Percentiles rank a stretch among this genome's conserved stretches.
Evolutionary conservation across 2,888 invertebrate species (phyloP).

Genomic region (Sipha maydis): DNA sequence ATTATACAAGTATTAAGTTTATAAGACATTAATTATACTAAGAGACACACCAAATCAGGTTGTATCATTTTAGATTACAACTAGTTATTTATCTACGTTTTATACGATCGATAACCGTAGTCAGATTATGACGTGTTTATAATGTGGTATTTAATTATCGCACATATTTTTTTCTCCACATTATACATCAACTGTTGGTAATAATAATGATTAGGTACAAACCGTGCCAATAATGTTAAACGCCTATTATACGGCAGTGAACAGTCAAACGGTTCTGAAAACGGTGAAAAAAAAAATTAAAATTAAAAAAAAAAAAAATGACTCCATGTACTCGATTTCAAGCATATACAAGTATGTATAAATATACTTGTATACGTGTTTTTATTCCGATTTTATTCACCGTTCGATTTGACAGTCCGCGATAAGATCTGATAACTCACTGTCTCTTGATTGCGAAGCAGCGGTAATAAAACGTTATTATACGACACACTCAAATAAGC

Average conservation of each 20-base stretch:
- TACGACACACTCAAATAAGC: not conserved
- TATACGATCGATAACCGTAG: not conserved
- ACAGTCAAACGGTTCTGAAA: not conserved
- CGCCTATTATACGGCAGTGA: not conserved
- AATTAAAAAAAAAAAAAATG: not conserved
- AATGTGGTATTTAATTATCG: not conserved
- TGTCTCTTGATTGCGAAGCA: not conserved
- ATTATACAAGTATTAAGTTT: no score
- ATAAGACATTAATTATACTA: no score
- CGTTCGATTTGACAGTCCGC: not conserved
- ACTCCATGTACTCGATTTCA: not conserved
- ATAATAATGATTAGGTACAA: not conserved
- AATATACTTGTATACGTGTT: not conserved
- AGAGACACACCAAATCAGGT: not conserved
- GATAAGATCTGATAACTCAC: constrained; percentile 22
- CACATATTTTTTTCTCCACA: not conserved
- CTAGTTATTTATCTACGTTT: not conserved
- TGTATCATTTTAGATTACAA: not conserved
- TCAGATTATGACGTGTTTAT: not conserved
- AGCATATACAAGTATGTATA: not conserved
- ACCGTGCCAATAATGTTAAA: not conserved
- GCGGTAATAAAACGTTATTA: constrained; percentile 30
- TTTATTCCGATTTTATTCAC: constrained; percentile 6
- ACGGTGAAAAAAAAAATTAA: not conserved
- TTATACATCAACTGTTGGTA: not conserved